Evolutionary conservation across 1,140 invertebrate species (phyloP), one percentile per base, ranked within the genome.

Genomic region (Limonius californicus): DNA sequence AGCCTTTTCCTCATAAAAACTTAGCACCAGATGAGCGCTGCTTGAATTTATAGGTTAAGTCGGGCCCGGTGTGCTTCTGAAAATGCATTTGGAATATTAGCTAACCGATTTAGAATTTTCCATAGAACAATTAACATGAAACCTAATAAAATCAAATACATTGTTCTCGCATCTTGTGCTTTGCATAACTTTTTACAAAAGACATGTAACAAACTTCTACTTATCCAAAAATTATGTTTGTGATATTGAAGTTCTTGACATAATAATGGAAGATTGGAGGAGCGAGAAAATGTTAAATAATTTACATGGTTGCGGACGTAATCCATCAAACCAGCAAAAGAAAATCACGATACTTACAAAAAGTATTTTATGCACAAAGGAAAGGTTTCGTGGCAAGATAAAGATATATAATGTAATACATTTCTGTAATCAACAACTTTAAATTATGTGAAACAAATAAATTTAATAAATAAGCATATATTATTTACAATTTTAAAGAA

Each of bases 41-140:
- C 80, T 56, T 83, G 76, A 67, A 81, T 83, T 62, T 82, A 82
- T 57, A 66, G 74, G 35, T 66, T 78, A 62, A 71, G 62, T 35
- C 63, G 76, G 63, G 74, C 72, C 20, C 67, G 76, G 58, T 54
- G 73, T 53, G 62, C 64, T 54, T 64, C 77, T 32, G 73, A 78
- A 71, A 77, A 76, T 70, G 70, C 74, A 8, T 79, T 79, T 68
- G 77, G 77, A 45, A 75, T 78, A 21, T 12, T 6, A 18, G 45
- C 45, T 2, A 39, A 14, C 11, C 35, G 11, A 12, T 39, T 39
- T 12, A 39, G 35, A 39, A 12, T 39, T 11, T 39, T 39, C n/a
- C n/a, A 39, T 14, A 39, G 7, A 39, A n/a, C 8, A 12, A 39
- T 39, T 2, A 39, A 39, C n/a, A 39, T 39, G n/a, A 6, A 39